These are phyloP conservation scores for Phalacrocorax aristotelis DNA, from an alignment of 2,113 vertebrate species.

Conservation along the genomic window DNA sequence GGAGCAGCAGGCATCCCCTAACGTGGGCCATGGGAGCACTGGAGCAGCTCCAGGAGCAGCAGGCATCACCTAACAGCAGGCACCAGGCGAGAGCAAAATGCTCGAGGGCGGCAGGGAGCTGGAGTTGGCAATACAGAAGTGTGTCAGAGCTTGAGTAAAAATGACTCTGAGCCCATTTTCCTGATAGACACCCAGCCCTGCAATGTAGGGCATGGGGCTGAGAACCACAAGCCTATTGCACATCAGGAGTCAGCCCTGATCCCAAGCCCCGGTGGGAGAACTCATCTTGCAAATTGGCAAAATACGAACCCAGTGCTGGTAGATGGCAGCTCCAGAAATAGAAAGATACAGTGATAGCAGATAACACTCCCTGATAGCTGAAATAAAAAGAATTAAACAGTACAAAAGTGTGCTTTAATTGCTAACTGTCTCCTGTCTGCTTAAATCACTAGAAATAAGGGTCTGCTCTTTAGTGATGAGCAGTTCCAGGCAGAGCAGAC, in stretches of 20 bases:
- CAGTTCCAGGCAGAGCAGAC: constrained; percentile 32
- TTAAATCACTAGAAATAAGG: constrained; percentile 46
- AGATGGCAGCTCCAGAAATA: neutral
- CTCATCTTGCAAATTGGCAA: neutral
- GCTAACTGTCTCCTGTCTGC: constrained; percentile 33
- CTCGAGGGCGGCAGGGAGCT: neutral
- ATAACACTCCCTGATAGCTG: neutral
- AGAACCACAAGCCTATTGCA: neutral
- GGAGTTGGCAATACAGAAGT: neutral
- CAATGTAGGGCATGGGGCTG: fast-evolving
- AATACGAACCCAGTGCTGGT: neutral
- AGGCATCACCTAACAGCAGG: neutral
- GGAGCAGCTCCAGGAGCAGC: too few species aligned
- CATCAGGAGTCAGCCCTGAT: neutral
- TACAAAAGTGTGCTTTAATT: constrained; percentile 57
- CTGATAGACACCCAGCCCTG: neutral
- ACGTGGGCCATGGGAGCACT: too few species aligned
- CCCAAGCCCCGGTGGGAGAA: neutral
- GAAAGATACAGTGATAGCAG: neutral
- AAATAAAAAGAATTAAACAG: constrained; percentile 43
- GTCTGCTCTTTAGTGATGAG: constrained; percentile 21
- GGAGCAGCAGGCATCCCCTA: neutral
- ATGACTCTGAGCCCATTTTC: neutral
- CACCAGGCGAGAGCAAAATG: fast-evolving
- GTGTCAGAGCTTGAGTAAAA: neutral